Evolutionary conservation across 2,797 vertebrate genomes (phyloP), one percentile per base, ranked within the genome.

Genomic region (Delichon dasypus): DNA sequence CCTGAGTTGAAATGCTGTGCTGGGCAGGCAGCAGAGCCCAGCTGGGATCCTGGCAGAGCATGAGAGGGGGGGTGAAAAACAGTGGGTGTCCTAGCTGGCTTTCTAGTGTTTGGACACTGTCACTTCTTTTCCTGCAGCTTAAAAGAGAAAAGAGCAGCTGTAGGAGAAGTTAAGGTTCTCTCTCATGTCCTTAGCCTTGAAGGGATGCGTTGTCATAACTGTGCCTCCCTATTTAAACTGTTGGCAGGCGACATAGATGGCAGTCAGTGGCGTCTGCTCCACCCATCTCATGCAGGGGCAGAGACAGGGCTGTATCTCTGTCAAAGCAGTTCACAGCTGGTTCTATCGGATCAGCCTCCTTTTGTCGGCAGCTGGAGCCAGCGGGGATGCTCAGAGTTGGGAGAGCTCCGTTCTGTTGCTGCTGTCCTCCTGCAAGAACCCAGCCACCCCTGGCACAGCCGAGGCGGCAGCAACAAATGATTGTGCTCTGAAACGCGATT

Each of bases 41-140:
- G 80, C 93, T 93, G 93, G 45, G 77, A 70, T 78, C 64, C 85
- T 88, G 87, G 76, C 82, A 88, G 62, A 60, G 26, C 75, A 70
- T 15, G 4, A 77, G 85, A 51, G 2, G 2, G 16, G 40, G 71
- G 44, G 11, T 55, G 75, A 65, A 72, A 65, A 72, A 40, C 75
- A 23, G 82, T 26, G 73, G 81, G 61, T 91, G 89, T 93, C 81
- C 87, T 55, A 30, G 44, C 64, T 68, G n/a, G 15, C 77, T 84
- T 55, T 60, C 74, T 40, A 30, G 60, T 1, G 0, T 87, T 93
- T 73, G 45, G 45, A 48, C 64, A 23, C 54, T 88, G 67, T 30
- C 65, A 16, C 22, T 81, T 62, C 68, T 93, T 78, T 48, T 66
- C 23, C 68, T 78, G 34, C 48, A 72, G 51, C 73, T 62, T 50